These are phyloP conservation scores for Zaprionus capensis DNA, from an alignment of 1,140 invertebrate species.

Conservation along the genomic window DNA sequence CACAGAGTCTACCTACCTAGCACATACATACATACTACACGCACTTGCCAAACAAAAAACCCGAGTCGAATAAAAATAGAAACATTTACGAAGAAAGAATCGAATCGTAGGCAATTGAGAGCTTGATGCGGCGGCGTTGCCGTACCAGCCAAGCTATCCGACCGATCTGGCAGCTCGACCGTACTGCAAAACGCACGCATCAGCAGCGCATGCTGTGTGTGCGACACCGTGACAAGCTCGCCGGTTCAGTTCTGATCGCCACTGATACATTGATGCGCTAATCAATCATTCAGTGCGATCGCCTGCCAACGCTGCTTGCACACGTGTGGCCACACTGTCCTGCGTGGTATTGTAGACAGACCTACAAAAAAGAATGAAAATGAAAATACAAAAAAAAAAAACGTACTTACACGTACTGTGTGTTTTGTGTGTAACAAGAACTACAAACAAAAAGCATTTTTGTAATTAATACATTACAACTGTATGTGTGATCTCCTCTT, in stretches of 20 bases:
- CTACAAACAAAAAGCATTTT: constrained; percentile 69
- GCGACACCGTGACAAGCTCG: neutral
- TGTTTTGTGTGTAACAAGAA: constrained; percentile 76
- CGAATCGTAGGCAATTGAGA: constrained; percentile 53
- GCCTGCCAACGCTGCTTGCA: constrained; percentile 19
- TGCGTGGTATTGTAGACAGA: constrained; percentile 31
- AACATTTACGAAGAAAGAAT: constrained; percentile 80
- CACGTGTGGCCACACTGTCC: constrained; percentile 42
- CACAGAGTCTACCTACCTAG: constrained; percentile 6
- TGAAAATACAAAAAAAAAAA: constrained; percentile 16
- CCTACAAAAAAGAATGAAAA: constrained; percentile 39
- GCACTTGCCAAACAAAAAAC: constrained; percentile 26
- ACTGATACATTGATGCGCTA: neutral
- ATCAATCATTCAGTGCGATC: neutral
- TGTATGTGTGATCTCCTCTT: constrained; percentile 82
- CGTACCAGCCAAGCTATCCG: constrained; percentile 19
- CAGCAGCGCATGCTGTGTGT: constrained; percentile 15
- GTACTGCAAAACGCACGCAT: constrained; percentile 33
- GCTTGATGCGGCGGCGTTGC: constrained; percentile 62
- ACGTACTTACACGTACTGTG: constrained; percentile 68
- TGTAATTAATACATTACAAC: constrained; percentile 81
- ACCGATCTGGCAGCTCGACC: constrained; percentile 25
- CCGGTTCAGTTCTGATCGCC: neutral
- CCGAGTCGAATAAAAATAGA: constrained; percentile 75
- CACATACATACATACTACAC: constrained; percentile 17